Percentiles rank a stretch among this genome's conserved stretches.
Conservation (phyloP, 2,888 invertebrate species). For the Ptychoptera contaminata region DNA sequence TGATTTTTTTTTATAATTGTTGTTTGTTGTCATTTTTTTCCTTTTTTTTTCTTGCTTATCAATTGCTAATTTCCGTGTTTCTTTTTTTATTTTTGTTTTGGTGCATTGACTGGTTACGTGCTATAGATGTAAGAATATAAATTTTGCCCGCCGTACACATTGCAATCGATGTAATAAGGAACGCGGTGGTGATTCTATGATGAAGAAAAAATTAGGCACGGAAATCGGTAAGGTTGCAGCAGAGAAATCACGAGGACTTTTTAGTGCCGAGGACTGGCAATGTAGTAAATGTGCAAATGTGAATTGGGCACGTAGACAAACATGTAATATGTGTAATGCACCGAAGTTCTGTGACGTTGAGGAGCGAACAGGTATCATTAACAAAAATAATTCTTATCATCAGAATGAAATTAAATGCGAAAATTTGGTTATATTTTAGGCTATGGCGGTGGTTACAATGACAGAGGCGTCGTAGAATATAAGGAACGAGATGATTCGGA, state of each 20-base stretch:
- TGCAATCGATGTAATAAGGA: conserved; percentile 88
- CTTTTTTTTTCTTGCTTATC: too few species aligned
- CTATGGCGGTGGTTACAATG: conserved; percentile 87
- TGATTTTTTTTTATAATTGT: too few species aligned
- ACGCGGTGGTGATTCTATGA: conserved; percentile 23
- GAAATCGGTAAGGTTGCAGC: conserved; percentile 98
- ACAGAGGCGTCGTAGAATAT: conserved; percentile 91
- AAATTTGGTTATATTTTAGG: conserved; percentile 28
- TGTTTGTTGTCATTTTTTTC: too few species aligned
- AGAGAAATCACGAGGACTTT: conserved; percentile 72
- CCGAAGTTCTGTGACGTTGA: conserved; percentile 92
- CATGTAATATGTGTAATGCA: conserved; percentile 97
- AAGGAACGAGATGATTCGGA: conserved; percentile 77
- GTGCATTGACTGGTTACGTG: conserved; percentile 7
- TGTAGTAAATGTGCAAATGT: conserved; percentile 99
- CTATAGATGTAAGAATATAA: conserved; percentile 70
- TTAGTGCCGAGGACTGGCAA: conserved; percentile 98
- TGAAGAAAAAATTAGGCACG: conserved; percentile 74
- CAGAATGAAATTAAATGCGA: not conserved
- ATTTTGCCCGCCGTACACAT: conserved; percentile 77
- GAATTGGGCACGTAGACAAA: conserved; percentile 83
- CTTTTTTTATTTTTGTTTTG: conserved; percentile 8
- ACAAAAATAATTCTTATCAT: not conserved
- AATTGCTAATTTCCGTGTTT: conserved; percentile 3
- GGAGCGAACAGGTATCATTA: conserved; percentile 42